Evolutionary conservation across 2,797 vertebrate species (phyloP).

Genomic region (Cirrhinus mrigala): DNA sequence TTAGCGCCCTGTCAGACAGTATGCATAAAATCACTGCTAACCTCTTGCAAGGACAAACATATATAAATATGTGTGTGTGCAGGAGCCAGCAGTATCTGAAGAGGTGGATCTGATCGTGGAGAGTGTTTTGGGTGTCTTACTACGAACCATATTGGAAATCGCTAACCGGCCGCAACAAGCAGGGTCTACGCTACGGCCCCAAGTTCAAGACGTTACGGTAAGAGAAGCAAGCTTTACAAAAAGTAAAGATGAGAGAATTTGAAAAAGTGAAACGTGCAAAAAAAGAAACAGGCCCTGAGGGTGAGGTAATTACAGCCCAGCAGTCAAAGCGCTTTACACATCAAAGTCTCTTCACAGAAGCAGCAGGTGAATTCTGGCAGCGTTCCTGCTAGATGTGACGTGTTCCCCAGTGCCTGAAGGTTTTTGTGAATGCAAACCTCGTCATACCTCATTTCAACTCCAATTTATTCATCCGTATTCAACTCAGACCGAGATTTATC

Average conservation of each 20-base stretch:
- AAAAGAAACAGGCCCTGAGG: neutral
- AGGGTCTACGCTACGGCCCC: conserved; percentile 85
- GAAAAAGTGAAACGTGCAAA: neutral
- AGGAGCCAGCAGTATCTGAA: conserved; percentile 91
- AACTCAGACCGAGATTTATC: neutral
- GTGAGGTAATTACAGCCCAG: conserved; percentile 37
- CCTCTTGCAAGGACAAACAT: neutral
- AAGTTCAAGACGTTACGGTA: conserved; percentile 96
- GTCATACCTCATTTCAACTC: neutral
- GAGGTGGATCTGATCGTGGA: conserved; percentile 96
- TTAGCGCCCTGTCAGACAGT: conserved; percentile 69
- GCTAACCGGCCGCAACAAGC: conserved; percentile 92
- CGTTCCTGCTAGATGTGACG: conserved; percentile 10
- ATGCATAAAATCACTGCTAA: neutral
- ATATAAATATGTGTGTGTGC: conserved; percentile 28
- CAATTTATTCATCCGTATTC: neutral
- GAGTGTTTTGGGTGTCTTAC: conserved; percentile 89
- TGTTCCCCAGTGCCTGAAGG: neutral
- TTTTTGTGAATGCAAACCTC: conserved; percentile 16
- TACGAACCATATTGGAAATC: conserved; percentile 94
- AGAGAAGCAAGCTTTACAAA: conserved; percentile 55
- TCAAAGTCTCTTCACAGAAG: conserved; percentile 36
- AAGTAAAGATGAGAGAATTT: neutral
- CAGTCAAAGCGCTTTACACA: conserved; percentile 39
- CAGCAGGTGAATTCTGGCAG: conserved; percentile 39